phyloP scores from a whole-genome alignment of 2,113 vertebrate species.

The Aplodontia rufa region DNA sequence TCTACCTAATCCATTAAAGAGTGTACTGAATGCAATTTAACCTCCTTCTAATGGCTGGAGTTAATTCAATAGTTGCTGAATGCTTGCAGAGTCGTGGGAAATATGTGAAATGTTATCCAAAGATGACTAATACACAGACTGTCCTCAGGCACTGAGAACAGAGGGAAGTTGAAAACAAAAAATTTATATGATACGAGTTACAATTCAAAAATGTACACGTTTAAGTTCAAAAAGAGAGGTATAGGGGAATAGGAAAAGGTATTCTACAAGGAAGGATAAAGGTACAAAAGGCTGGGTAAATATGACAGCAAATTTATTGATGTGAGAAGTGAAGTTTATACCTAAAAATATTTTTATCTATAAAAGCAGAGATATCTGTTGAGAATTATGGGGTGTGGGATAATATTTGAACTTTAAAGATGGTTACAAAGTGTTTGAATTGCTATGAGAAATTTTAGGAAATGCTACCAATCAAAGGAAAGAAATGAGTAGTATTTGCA shows the following conservation, averaged over 20 bases:
- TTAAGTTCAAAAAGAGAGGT: background rate
- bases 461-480: background rate
- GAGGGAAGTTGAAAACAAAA: background rate
- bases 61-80: conserved; percentile 32
- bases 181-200: background rate
- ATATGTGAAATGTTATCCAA: background rate
- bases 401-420: background rate
- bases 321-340: background rate
- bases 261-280: background rate
- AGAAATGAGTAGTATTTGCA: background rate
- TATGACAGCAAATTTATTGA: background rate
- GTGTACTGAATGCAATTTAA: background rate
- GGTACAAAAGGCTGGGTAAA: background rate
- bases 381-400: background rate
- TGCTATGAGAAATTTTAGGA: background rate
- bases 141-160: background rate
- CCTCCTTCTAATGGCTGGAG: background rate
- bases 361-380: background rate
- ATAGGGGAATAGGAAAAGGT: background rate
- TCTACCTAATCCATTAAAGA: background rate
- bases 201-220: background rate
- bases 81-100: background rate
- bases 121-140: background rate
- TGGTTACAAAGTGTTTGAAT: background rate
- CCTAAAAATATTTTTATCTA: background rate